Evolutionary conservation across 2,888 invertebrate genomes (phyloP), one percentile per base, ranked within the genome.

Genomic region (Physocephala rufipes): DNA sequence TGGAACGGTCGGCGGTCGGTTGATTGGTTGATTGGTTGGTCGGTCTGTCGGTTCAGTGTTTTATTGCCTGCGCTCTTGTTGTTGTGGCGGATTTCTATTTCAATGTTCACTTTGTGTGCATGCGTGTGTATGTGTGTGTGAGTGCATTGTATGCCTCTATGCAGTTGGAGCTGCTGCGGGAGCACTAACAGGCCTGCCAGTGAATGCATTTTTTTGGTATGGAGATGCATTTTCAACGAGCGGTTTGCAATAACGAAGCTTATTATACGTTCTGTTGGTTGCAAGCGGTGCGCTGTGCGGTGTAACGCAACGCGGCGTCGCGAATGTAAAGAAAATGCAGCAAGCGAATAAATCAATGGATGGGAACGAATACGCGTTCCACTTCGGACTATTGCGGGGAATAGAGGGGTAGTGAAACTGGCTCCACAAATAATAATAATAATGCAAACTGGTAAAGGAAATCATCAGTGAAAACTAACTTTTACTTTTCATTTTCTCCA

Each of bases 381-480:
- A 58, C 28, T 24, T 2, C 28, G 21, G 53, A 9, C 21, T 16
- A 28, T 3, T 15, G 28, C 24, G 16, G 53, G 24, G 26, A 16
- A 28, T 13, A 64, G 72, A 70, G 55, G 19, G 19, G 62, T 16
- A 43, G 62, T n/a, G n/a, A 21, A 15, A 15, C 19, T 43, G 62
- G 21, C 9, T 43, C 36, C n/a, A 51, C 51, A 55, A 19, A 24
- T 7, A 36, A 36, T 30, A 21, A 13, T 63, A 19, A 63, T 63
- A 45, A 47, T 47, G 47, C 21, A 45, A 58, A 47, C 47, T 63
- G 24, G 45, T 63, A 63, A 63, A 63, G 63, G 63, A 63, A 63
- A 63, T 66, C 68, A 59, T 47, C 81, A 82, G 84, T 83, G 84
- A 83, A 83, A 83, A 84, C 67, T 83, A 79, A 83, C 83, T 83